A percentile compares a stretch with the other conserved stretches of the same genome.
Evolutionary conservation across 2,797 vertebrate genomes (phyloP).

Genomic region (Ceyx erithaca): DNA sequence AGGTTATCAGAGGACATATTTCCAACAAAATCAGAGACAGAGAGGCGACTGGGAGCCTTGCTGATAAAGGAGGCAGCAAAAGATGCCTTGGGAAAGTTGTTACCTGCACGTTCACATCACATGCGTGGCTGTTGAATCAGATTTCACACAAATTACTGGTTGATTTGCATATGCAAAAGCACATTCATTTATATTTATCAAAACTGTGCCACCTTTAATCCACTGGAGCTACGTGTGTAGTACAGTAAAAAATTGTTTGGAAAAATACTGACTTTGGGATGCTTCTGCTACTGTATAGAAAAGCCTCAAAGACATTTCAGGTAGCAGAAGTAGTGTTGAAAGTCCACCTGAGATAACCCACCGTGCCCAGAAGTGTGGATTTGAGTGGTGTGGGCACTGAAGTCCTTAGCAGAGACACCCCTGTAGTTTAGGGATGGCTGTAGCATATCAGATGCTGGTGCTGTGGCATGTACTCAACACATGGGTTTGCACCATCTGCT

Average conservation of each 20-base stretch:
- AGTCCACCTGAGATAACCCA: background rate
- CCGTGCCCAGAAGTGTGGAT: background rate
- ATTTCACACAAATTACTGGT: background rate
- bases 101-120: background rate
- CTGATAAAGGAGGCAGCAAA: background rate
- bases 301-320: background rate
- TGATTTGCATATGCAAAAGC: background rate
- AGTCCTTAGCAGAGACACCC: background rate
- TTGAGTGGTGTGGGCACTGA: background rate
- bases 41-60: background rate
- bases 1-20: slow-evolving; percentile 30
- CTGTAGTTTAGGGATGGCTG: background rate
- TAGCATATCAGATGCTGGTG: background rate
- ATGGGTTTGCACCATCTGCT: slow-evolving; percentile 51
- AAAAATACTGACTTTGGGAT: background rate
- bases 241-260: background rate
- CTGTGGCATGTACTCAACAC: slow-evolving; percentile 30
- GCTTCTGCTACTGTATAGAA: background rate
- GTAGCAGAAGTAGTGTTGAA: background rate
- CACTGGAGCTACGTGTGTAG: rapidly evolving
- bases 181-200: background rate
- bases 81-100: background rate
- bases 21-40: background rate
- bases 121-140: background rate
- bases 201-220: background rate